Percentiles rank a stretch among this genome's conserved stretches.
Conservation (phyloP, 2,113 vertebrate species). For the Panthera uncia region DNA sequence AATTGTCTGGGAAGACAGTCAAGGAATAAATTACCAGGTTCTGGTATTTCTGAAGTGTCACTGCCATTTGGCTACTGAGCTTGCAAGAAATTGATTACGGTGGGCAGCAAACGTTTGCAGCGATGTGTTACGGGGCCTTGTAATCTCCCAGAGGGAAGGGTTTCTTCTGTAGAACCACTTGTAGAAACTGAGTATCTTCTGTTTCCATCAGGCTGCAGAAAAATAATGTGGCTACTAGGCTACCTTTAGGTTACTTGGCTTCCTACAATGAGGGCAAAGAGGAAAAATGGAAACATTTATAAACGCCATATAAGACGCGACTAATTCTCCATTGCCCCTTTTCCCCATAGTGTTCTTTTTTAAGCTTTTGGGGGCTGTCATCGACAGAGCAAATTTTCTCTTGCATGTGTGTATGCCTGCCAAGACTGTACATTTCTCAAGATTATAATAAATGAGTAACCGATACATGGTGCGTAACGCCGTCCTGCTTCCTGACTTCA, state of each 20-base stretch:
- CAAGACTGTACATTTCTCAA: neutral
- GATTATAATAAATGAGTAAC: neutral
- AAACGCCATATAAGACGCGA: neutral
- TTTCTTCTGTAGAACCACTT: neutral
- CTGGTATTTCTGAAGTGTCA: neutral
- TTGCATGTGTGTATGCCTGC: neutral
- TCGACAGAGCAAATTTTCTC: neutral
- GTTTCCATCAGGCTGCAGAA: neutral
- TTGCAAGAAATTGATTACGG: neutral
- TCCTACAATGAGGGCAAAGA: neutral
- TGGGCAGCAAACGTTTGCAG: neutral
- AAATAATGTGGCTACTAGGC: neutral
- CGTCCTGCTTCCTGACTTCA: neutral
- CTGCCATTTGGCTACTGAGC: neutral
- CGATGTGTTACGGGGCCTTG: neutral
- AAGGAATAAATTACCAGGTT: slow-evolving; percentile 17
- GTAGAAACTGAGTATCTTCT: neutral
- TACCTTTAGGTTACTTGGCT: neutral
- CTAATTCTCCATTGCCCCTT: neutral
- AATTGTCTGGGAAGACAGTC: slow-evolving; percentile 31
- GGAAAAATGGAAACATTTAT: neutral
- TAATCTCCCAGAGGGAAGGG: neutral
- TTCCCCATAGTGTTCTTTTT: neutral
- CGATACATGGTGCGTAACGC: neutral
- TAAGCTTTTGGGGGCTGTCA: neutral